A percentile compares a stretch with the other conserved stretches of the same genome.
Conservation (phyloP, 2,113 vertebrate species). For the Accipiter cooperii region DNA sequence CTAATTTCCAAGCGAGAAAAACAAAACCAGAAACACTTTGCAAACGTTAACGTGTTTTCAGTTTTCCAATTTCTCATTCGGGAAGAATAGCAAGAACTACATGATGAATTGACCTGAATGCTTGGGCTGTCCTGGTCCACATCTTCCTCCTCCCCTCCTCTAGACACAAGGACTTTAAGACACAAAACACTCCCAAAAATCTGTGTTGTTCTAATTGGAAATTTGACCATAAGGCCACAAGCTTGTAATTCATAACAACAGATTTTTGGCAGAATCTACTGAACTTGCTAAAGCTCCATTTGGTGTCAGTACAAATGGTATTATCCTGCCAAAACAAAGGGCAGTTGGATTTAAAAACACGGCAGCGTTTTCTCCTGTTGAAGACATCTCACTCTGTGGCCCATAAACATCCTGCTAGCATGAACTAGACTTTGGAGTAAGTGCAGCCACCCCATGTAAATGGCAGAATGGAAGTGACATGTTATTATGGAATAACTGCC, state of each 20-base stretch:
- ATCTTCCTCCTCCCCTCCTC: not conserved
- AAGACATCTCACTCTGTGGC: accelerated
- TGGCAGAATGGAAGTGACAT: accelerated
- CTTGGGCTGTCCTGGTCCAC: not conserved
- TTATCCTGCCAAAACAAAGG: not conserved
- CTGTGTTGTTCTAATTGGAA: not conserved
- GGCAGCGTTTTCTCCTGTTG: not conserved
- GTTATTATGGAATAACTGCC: not conserved
- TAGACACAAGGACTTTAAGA: not conserved
- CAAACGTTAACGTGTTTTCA: not conserved
- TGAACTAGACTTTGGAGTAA: not conserved
- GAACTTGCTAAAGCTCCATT: not conserved
- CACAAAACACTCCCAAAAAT: not conserved
- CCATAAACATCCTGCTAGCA: not conserved
- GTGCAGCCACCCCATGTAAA: not conserved
- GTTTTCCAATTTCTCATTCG: not conserved
- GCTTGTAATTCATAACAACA: not conserved
- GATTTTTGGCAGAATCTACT: not conserved
- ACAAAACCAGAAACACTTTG: not conserved
- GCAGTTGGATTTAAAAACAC: not conserved
- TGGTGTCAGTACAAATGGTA: not conserved
- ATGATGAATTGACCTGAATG: not conserved
- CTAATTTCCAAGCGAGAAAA: not conserved
- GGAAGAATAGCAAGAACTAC: not conserved
- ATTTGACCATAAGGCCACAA: not conserved